phyloP scores from a whole-genome alignment of 2,113 vertebrate species.

The Proteles cristata region DNA sequence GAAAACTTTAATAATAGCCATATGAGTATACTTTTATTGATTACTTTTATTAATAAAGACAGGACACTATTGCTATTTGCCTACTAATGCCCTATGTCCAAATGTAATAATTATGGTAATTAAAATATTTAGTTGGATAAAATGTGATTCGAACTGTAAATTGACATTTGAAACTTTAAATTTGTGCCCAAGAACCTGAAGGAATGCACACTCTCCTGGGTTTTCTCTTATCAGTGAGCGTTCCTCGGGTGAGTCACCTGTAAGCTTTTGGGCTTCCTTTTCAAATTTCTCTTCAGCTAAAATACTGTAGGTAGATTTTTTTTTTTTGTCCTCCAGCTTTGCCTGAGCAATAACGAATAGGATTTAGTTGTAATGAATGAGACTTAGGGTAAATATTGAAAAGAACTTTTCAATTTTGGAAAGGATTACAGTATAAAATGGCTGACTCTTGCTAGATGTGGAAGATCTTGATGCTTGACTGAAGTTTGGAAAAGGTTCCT shows the following conservation, averaged over 20 bases:
- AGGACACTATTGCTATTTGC: neutral
- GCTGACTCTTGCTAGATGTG: neutral
- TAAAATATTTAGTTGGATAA: neutral
- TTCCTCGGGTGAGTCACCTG: neutral
- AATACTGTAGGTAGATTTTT: neutral
- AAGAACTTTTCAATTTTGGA: neutral
- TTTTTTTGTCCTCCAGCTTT: neutral
- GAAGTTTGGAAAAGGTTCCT: neutral
- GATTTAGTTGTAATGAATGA: neutral
- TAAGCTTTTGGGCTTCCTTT: neutral
- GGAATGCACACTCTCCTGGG: neutral
- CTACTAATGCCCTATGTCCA: neutral
- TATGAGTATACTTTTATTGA: conserved; percentile 7
- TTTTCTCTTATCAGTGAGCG: neutral
- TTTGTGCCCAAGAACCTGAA: neutral
- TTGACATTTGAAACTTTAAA: neutral
- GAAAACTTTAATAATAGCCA: neutral
- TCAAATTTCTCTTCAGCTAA: neutral
- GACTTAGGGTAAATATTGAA: neutral
- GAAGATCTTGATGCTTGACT: neutral
- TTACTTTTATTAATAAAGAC: neutral
- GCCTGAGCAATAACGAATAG: neutral
- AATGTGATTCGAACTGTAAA: neutral
- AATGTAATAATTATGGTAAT: neutral
- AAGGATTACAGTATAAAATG: neutral